A percentile compares a stretch with the other conserved stretches of the same genome.
These are phyloP conservation scores for Drosophila tropicalis DNA, from an alignment of 1,140 invertebrate genomes.

Conservation along the genomic window DNA sequence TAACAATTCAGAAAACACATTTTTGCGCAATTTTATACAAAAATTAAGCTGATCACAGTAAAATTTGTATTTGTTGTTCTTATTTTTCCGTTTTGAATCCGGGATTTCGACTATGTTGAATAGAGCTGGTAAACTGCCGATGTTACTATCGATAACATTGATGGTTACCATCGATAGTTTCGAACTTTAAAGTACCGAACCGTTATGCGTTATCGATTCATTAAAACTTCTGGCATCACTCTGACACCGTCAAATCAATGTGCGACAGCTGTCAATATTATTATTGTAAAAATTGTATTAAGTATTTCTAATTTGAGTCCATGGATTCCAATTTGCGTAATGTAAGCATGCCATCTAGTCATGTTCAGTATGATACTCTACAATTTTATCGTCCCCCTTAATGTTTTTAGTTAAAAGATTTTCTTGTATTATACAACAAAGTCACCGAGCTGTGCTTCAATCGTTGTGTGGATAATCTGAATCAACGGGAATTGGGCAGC, in stretches of 20 bases:
- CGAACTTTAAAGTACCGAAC: too few species aligned
- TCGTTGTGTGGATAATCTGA: slow-evolving; percentile 93
- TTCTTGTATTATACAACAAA: slow-evolving; percentile 93
- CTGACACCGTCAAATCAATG: neutral
- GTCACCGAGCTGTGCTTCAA: slow-evolving; percentile 93
- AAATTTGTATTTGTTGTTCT: neutral
- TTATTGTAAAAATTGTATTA: neutral
- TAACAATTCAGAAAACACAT: neutral
- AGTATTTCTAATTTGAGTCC: neutral
- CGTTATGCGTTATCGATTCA: too few species aligned
- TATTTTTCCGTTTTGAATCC: neutral
- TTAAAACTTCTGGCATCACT: neutral
- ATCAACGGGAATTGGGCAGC: slow-evolving; percentile 88
- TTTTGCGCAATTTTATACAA: neutral
- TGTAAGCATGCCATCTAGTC: slow-evolving; percentile 32
- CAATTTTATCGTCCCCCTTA: neutral
- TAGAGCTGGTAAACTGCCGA: neutral
- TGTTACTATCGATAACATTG: too few species aligned
- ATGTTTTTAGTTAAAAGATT: slow-evolving; percentile 89
- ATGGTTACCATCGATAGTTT: too few species aligned
- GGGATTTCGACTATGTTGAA: neutral
- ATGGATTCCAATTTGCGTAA: slow-evolving; percentile 75
- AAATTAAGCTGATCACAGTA: neutral
- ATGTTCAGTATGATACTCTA: neutral
- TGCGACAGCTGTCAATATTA: neutral